Base-by-base conservation (phyloP, 2,888 invertebrate genomes). In the Furcula furcula region DNA sequence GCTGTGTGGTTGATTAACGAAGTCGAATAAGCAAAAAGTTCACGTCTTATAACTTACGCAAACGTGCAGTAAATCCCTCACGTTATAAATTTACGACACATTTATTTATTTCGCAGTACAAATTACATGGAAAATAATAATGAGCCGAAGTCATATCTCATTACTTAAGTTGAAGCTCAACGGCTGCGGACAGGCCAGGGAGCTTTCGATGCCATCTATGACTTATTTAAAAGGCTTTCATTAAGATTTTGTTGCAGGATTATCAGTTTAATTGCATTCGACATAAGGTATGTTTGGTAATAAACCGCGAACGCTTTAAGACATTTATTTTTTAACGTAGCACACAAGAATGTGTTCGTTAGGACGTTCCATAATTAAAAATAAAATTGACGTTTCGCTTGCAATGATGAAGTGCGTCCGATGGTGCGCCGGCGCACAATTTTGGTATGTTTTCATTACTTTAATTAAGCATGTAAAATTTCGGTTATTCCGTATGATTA, bases 91-190 rank as follows among this genome's bases (percentile, higher is more conserved):
- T 76, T 67, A 72, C 69, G 65, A 64, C 63, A 62, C 61, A 68
- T 66, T 71, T 74, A 71, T 76, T 75, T 76, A 74, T 73, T 65
- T 67, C 69, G 54, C 55, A 49, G 61, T 61, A 72, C 74, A 78
- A 78, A 77, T 77, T 76, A 78, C 71, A 76, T 72, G 71, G 63
- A 69, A 76, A 76, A 76, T 78, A 76, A 76, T 78, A 83, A 84
- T 79, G 76, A 81, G 75, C 66, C 70, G 67, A 76, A 83, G 81
- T 82, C 84, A 79, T 82, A 84, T 79, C 79, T 85, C 78, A 80
- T 82, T 80, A 83, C 78, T 81, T 75, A 80, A 78, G 74, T 80
- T 77, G 69, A 76, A 74, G 75, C 78, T 71, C 71, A 75, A 76
- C 71, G 65, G 55, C 67, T 71, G 75, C 59, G 68, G 81, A 81